These are phyloP conservation scores for Lasioglossum figueresi DNA, from an alignment of 2,888 invertebrate genomes.

Conservation along the genomic window DNA sequence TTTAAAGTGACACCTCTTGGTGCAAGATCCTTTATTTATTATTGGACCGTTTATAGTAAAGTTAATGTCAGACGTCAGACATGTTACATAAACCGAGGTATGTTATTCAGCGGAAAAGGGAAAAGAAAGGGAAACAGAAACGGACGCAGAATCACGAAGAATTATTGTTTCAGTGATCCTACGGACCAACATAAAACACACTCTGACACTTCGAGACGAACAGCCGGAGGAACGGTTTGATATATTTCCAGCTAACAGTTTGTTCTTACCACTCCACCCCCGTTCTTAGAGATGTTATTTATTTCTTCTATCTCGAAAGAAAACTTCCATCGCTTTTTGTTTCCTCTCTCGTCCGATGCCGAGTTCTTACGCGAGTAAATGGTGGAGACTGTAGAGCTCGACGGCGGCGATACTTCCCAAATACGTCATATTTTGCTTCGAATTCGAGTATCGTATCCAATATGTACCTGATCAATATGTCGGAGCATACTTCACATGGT, in stretches of 20 bases:
- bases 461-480: not conserved
- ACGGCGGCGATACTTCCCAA: slow-evolving; percentile 20
- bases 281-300: slow-evolving; percentile 55
- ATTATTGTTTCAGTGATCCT: slow-evolving; percentile 50
- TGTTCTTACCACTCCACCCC: slow-evolving; percentile 39
- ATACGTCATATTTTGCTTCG: slow-evolving; percentile 3
- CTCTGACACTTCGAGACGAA: slow-evolving; percentile 56
- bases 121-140: not conserved
- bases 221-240: slow-evolving; percentile 71
- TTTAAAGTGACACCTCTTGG: too few species aligned
- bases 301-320: slow-evolving; percentile 48
- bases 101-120: slow-evolving; percentile 2
- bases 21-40: not conserved
- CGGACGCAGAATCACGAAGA: slow-evolving; percentile 40
- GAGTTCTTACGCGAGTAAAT: slow-evolving; percentile 16
- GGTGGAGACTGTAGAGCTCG: slow-evolving; percentile 11
- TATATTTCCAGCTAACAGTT: slow-evolving; percentile 62
- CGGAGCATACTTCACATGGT: not conserved
- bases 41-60: not conserved
- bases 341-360: slow-evolving; percentile 16
- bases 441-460: not conserved
- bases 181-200: slow-evolving; percentile 48
- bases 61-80: not conserved
- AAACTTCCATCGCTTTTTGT: slow-evolving; percentile 52
- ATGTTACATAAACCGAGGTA: not conserved